A percentile compares a stretch with the other conserved stretches of the same genome.
Evolutionary conservation across 2,797 vertebrate genomes (phyloP).

Genomic region (Catostomus latipinnis): DNA sequence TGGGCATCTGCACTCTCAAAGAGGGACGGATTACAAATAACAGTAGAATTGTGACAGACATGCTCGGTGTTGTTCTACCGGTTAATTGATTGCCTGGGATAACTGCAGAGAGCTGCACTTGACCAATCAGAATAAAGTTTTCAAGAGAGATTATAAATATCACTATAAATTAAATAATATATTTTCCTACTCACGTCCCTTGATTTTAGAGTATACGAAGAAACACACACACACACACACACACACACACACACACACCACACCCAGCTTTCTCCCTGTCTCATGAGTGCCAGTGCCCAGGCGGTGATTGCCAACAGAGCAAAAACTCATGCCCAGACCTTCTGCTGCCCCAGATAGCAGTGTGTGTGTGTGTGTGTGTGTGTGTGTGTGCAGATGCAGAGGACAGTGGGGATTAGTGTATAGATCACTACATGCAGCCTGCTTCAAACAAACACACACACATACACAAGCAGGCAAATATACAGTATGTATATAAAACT

Average conservation of each 20-base stretch:
- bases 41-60: slow-evolving; percentile 25
- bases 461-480: slow-evolving; percentile 17
- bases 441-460: slow-evolving; percentile 34
- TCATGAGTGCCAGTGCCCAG: slow-evolving; percentile 70
- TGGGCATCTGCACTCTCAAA: slow-evolving; percentile 75
- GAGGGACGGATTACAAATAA: slow-evolving; percentile 55
- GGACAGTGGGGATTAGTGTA: slow-evolving; percentile 76
- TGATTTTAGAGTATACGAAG: slow-evolving; percentile 41
- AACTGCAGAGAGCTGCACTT: too few species aligned
- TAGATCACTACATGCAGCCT: slow-evolving; percentile 42
- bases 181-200: slow-evolving; percentile 34
- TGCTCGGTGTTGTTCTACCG: neutral
- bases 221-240: slow-evolving; percentile 55
- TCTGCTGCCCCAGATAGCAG: slow-evolving; percentile 84
- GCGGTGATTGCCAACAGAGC: slow-evolving; percentile 78
- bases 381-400: slow-evolving; percentile 75
- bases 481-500: too few species aligned
- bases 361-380: slow-evolving; percentile 53
- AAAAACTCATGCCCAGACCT: slow-evolving; percentile 81
- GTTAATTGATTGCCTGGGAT: too few species aligned
- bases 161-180: too few species aligned
- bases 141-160: too few species aligned
- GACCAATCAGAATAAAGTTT: too few species aligned
- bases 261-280: slow-evolving; percentile 72
- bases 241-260: slow-evolving; percentile 59